These are phyloP conservation scores for Dasyurus viverrinus DNA, from an alignment of 2,113 vertebrate species.

Conservation along the genomic window DNA sequence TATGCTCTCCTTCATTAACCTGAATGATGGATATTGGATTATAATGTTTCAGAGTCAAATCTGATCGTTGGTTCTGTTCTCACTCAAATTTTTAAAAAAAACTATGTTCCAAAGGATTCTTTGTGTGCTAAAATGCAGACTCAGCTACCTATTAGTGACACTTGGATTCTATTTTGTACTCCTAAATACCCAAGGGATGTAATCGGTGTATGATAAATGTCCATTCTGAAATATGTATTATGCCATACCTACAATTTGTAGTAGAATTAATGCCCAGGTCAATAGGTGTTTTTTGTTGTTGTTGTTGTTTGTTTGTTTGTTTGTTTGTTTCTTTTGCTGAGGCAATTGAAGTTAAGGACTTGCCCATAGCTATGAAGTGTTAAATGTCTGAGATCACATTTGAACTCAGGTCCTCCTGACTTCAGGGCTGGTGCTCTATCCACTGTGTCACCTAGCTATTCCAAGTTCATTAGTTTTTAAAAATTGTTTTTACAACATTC, in stretches of 20 bases:
- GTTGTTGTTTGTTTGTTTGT: no score
- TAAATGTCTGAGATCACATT: no score
- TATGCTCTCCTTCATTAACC: background rate
- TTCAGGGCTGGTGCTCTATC: no score
- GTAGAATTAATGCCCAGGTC: background rate
- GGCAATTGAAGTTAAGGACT: no score
- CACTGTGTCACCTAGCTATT: no score
- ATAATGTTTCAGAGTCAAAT: conserved; percentile 5
- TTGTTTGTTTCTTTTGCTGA: no score
- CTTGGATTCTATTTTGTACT: background rate
- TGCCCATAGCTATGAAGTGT: no score
- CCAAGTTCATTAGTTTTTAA: background rate
- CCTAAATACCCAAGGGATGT: background rate
- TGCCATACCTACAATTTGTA: background rate
- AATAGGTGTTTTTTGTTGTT: no score
- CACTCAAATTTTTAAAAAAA: conserved; percentile 30
- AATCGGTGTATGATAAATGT: conserved; percentile 22
- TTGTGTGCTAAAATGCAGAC: background rate
- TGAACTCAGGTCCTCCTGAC: no score
- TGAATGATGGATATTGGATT: background rate
- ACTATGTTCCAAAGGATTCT: conserved; percentile 8
- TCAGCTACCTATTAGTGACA: background rate
- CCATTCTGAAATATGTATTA: conserved; percentile 1
- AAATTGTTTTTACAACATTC: background rate
- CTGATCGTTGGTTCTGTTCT: conserved; percentile 19